phyloP scores from a whole-genome alignment of 2,797 vertebrate species.

The Diplodus puntazzo region DNA sequence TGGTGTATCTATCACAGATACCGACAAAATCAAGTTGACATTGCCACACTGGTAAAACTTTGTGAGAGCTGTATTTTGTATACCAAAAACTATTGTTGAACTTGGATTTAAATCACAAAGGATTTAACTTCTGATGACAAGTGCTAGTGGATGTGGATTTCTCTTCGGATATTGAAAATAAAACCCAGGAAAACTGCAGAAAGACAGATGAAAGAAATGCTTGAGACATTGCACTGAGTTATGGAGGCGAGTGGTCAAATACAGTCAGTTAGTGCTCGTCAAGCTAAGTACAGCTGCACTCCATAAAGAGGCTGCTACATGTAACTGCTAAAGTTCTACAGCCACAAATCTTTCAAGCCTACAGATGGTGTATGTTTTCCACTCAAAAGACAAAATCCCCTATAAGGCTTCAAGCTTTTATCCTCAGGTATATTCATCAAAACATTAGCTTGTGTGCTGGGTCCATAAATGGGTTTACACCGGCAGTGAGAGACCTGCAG shows the following conservation, averaged over 20 bases:
- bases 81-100: neutral
- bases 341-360: conserved; percentile 37
- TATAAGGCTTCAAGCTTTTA: conserved; percentile 36
- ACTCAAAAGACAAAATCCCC: conserved; percentile 37
- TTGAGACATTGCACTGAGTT: conserved; percentile 2
- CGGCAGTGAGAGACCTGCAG: conserved; percentile 41
- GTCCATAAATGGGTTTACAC: conserved; percentile 51
- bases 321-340: conserved; percentile 17
- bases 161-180: neutral
- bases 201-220: neutral
- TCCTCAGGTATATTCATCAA: conserved; percentile 34
- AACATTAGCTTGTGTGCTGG: conserved; percentile 30
- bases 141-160: neutral
- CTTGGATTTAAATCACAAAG: neutral
- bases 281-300: conserved; percentile 10
- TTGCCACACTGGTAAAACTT: neutral
- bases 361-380: conserved; percentile 40
- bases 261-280: neutral
- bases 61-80: neutral
- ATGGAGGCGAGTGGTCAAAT: neutral
- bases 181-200: neutral
- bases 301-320: neutral
- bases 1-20: neutral
- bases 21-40: neutral
- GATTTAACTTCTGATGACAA: neutral